Percentiles rank a stretch among this genome's conserved stretches.
Conservation (phyloP, 2,888 invertebrate species). For the Phengaris alcon region DNA sequence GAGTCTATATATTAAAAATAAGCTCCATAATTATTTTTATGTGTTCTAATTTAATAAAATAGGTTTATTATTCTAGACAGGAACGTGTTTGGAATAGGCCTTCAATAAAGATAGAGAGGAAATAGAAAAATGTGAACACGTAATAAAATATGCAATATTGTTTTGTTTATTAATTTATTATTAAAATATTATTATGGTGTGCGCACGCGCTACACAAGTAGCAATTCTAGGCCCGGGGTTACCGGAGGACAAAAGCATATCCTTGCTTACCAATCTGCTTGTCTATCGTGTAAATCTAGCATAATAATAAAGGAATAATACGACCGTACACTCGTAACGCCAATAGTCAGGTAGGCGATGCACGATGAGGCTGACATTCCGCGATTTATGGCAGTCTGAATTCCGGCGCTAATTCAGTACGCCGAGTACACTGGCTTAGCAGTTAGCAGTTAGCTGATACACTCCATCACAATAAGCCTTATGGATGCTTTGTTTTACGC, state of each 20-base stretch:
- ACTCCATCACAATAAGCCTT: constrained; percentile 19
- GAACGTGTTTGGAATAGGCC: not conserved
- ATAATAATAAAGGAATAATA: not conserved
- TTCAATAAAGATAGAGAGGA: not conserved
- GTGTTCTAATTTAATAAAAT: not conserved
- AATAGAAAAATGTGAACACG: not conserved
- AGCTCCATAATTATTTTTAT: not conserved
- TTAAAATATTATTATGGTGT: no score
- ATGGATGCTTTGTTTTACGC: not conserved
- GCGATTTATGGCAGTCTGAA: constrained; percentile 23
- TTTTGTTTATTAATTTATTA: no score
- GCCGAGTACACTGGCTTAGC: not conserved
- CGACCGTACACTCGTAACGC: not conserved
- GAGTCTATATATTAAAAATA: constrained; percentile 13
- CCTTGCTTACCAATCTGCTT: no score
- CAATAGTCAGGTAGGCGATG: constrained; percentile 17
- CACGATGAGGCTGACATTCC: not conserved
- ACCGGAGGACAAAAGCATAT: no score
- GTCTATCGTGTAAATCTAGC: no score
- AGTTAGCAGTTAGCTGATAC: not conserved
- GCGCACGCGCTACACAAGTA: no score
- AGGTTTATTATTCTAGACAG: not conserved
- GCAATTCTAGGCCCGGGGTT: no score
- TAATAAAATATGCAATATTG: no score
- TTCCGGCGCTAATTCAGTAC: constrained; percentile 23